Conservation (phyloP, 2,113 vertebrate species). For the Trematocara marginatum region DNA sequence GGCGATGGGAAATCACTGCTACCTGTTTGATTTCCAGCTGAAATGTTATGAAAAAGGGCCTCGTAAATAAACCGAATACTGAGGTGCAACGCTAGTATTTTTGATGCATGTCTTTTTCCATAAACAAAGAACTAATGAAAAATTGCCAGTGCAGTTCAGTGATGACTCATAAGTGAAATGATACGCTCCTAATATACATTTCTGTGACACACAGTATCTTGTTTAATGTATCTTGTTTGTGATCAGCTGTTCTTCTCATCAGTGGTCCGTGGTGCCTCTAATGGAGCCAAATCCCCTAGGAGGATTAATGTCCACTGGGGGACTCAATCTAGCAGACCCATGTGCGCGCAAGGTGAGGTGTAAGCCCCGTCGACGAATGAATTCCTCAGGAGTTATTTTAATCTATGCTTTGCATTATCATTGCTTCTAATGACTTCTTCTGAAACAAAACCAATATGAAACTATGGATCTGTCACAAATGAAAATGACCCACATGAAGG, state of each 20-base stretch:
- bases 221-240: conserved; percentile 19
- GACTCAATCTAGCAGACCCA: conserved; percentile 62
- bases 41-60: neutral
- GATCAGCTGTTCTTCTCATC: conserved; percentile 14
- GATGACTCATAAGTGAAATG: conserved; percentile 43
- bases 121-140: neutral
- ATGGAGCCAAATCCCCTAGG: conserved; percentile 76
- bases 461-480: neutral
- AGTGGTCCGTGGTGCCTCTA: conserved; percentile 16
- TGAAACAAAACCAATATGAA: neutral
- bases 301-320: conserved; percentile 72
- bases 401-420: neutral
- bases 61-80: neutral
- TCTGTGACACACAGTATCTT: conserved; percentile 11
- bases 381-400: neutral
- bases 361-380: neutral
- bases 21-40: neutral
- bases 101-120: neutral
- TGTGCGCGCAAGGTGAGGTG: conserved; percentile 36
- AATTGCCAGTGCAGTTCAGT: neutral
- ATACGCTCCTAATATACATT: neutral
- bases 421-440: neutral
- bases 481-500: neutral
- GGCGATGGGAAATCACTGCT: conserved; percentile 2
- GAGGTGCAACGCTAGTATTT: neutral